These are phyloP conservation scores for Myotis myotis DNA, from an alignment of 2,797 vertebrate species.

Conservation along the genomic window DNA sequence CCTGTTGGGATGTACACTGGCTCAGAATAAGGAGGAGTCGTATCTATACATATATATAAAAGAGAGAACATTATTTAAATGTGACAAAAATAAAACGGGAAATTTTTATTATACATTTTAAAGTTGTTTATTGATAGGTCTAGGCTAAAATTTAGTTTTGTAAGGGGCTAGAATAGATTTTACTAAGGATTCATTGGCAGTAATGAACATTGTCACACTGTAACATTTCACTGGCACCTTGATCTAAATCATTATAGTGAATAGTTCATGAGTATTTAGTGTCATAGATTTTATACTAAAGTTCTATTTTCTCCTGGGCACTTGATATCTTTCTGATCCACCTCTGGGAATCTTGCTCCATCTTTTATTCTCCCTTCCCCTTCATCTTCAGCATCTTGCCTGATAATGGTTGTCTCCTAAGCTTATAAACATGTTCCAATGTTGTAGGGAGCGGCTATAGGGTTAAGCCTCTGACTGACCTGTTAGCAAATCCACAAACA, in stretches of 20 bases:
- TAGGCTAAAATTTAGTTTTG: slow-evolving; percentile 17
- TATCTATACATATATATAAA: slow-evolving; percentile 78
- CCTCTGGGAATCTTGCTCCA: not conserved
- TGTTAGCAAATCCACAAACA: no score
- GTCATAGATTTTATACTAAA: not conserved
- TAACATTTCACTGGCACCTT: not conserved
- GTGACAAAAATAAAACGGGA: slow-evolving; percentile 19
- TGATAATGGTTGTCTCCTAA: not conserved
- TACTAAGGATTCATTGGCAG: not conserved
- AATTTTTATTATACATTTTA: not conserved
- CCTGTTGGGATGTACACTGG: slow-evolving; percentile 78
- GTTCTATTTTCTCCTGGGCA: not conserved
- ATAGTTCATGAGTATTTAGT: not conserved
- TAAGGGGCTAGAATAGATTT: not conserved
- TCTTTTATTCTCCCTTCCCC: not conserved
- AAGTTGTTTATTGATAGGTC: slow-evolving; percentile 1
- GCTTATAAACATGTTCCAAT: not conserved
- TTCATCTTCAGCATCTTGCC: not conserved
- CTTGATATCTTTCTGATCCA: not conserved
- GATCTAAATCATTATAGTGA: not conserved
- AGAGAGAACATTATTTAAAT: not conserved
- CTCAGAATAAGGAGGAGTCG: slow-evolving; percentile 78
- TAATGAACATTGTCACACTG: not conserved
- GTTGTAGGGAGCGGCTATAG: no score
- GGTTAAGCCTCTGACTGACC: no score